Percentiles rank a stretch among this genome's conserved stretches.
Conservation (phyloP, 2,888 invertebrate genomes). For the Rhodophaea formosa region DNA sequence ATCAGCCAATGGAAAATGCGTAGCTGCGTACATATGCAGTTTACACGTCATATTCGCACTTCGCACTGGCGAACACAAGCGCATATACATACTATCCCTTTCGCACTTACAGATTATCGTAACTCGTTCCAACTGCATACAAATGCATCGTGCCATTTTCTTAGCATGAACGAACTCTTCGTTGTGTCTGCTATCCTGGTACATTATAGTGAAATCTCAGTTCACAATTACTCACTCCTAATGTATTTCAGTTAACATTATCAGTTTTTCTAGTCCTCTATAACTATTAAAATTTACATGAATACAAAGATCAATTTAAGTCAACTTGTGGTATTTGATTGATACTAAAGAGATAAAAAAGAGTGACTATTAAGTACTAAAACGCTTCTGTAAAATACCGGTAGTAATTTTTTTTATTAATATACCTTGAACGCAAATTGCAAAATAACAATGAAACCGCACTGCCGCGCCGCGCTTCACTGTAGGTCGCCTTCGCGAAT, state of each 20-base stretch:
- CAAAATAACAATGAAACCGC: background rate
- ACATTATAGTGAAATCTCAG: constrained; percentile 55
- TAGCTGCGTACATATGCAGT: constrained; percentile 42
- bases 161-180: constrained; percentile 59
- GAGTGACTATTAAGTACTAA: too few species aligned
- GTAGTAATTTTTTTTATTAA: too few species aligned
- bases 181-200: constrained; percentile 59
- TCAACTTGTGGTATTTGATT: too few species aligned
- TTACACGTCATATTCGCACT: constrained; percentile 48
- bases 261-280: background rate
- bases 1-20: constrained; percentile 46
- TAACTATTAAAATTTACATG: background rate
- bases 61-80: constrained; percentile 48
- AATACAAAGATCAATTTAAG: background rate
- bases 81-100: constrained; percentile 51
- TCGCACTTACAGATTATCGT: constrained; percentile 46
- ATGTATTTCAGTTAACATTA: background rate
- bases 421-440: too few species aligned
- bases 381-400: too few species aligned
- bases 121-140: constrained; percentile 58
- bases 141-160: constrained; percentile 57
- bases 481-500: constrained; percentile 42
- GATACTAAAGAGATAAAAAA: too few species aligned
- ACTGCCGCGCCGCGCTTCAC: background rate
- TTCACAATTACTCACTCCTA: constrained; percentile 33